Conservation (phyloP, 2,888 invertebrate species). For the Amphipyra berbera region DNA sequence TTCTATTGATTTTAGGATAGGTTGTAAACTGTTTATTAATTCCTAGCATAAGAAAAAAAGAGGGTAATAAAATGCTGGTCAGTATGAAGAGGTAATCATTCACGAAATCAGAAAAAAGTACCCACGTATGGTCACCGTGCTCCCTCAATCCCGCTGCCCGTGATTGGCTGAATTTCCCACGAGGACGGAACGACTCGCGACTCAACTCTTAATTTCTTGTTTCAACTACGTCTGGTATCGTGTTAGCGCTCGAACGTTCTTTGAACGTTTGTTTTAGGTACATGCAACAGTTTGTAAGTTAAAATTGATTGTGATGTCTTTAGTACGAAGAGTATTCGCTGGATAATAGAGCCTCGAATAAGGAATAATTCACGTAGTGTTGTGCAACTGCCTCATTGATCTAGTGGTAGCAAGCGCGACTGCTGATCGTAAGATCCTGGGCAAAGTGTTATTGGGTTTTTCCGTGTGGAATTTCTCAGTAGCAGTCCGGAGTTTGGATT, state of each 20-base stretch:
- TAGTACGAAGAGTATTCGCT: neutral
- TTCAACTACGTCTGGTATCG: slow-evolving; percentile 62
- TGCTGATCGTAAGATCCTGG: too few relatives aligned
- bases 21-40: too few relatives aligned
- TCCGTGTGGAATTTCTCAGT: too few relatives aligned
- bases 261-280: slow-evolving; percentile 53
- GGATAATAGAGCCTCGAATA: neutral
- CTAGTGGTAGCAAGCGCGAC: too few relatives aligned
- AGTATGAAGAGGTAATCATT: too few relatives aligned
- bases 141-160: slow-evolving; percentile 73
- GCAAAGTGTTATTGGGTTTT: too few relatives aligned
- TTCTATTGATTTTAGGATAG: too few relatives aligned
- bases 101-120: slow-evolving; percentile 25
- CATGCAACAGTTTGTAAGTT: slow-evolving; percentile 37
- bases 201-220: slow-evolving; percentile 86
- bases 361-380: too few relatives aligned
- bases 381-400: too few relatives aligned
- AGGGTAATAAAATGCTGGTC: too few relatives aligned
- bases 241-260: slow-evolving; percentile 66
- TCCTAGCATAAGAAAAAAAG: too few relatives aligned
- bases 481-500: too few relatives aligned
- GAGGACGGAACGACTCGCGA: slow-evolving; percentile 71
- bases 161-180: slow-evolving; percentile 87
- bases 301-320: slow-evolving; percentile 7
- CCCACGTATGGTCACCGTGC: slow-evolving; percentile 65